Evolutionary conservation across 2,797 vertebrate species (phyloP).

Genomic region (Sus cebifrons): DNA sequence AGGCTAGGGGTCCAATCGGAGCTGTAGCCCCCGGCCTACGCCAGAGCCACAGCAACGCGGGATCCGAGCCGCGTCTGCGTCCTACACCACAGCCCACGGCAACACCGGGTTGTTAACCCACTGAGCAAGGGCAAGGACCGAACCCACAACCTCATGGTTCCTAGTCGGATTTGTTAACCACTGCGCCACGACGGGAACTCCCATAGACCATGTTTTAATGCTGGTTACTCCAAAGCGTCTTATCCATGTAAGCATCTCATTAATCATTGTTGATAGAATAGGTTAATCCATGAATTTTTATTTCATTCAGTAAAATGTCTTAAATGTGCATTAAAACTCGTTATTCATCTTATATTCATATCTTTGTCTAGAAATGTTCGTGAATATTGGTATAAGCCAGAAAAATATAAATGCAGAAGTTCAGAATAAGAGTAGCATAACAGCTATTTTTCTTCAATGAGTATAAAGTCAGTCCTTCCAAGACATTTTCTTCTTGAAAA

Average conservation of each 20-base stretch:
- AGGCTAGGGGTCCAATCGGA: no score
- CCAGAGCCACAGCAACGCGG: no score
- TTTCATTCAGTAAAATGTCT: constrained; percentile 34
- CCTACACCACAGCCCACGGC: no score
- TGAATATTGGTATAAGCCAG: neutral
- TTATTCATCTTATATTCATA: neutral
- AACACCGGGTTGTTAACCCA: no score
- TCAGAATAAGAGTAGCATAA: neutral
- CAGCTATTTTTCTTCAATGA: neutral
- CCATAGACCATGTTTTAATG: neutral
- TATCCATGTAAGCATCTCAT: neutral
- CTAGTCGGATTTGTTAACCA: no score
- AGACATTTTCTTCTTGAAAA: neutral
- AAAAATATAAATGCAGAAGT: neutral
- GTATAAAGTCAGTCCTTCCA: neutral
- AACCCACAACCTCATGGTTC: no score
- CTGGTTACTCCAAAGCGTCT: neutral
- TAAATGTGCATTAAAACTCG: neutral
- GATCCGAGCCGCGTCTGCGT: no score
- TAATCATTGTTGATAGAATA: neutral
- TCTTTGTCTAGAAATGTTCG: neutral
- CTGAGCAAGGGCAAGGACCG: no score
- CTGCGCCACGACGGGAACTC: no score
- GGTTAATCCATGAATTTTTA: neutral
- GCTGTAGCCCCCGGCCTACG: no score